Evolutionary conservation across 2,797 vertebrate genomes (phyloP).

Genomic region (Distichodus sexfasciatus): DNA sequence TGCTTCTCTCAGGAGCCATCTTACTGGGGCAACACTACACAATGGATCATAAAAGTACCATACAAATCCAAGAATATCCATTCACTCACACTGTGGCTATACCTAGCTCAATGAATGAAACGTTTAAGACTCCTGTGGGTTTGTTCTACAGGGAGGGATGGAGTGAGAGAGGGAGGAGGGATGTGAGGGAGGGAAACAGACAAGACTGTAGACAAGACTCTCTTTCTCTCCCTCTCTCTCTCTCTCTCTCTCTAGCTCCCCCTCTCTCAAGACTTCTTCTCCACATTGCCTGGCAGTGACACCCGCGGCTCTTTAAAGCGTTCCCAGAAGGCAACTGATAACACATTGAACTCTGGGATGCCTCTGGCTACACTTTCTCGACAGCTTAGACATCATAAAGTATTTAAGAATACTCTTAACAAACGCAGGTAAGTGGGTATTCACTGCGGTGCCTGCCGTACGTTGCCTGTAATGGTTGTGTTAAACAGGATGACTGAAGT

Average conservation of each 20-base stretch:
- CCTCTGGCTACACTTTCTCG: conserved; percentile 70
- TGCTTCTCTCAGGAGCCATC: conserved; percentile 36
- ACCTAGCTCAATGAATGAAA: conserved; percentile 41
- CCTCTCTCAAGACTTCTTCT: conserved; percentile 43
- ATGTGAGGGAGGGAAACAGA: background rate
- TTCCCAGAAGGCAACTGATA: conserved; percentile 71
- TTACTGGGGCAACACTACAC: conserved; percentile 24
- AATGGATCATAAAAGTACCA: conserved; percentile 22
- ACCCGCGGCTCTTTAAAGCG: conserved; percentile 69
- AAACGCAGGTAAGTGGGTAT: conserved; percentile 65
- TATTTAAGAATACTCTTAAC: conserved; percentile 78
- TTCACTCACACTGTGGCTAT: conserved; percentile 65
- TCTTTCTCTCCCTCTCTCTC: background rate
- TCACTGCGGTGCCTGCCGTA: background rate
- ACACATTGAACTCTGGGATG: conserved; percentile 65
- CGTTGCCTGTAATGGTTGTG: background rate
- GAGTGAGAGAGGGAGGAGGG: background rate
- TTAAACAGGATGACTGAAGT: background rate
- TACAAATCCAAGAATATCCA: conserved; percentile 54
- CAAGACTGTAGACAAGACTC: too few species aligned
- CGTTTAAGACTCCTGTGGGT: conserved; percentile 70
- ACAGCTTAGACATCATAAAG: conserved; percentile 78
- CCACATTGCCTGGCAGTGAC: conserved; percentile 59
- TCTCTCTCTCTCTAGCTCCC: conserved; percentile 57
- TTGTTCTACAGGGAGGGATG: conserved; percentile 7